A percentile compares a stretch with the other conserved stretches of the same genome.
These are phyloP conservation scores for Oryzias javanicus DNA, from an alignment of 2,113 vertebrate genomes.

Conservation along the genomic window DNA sequence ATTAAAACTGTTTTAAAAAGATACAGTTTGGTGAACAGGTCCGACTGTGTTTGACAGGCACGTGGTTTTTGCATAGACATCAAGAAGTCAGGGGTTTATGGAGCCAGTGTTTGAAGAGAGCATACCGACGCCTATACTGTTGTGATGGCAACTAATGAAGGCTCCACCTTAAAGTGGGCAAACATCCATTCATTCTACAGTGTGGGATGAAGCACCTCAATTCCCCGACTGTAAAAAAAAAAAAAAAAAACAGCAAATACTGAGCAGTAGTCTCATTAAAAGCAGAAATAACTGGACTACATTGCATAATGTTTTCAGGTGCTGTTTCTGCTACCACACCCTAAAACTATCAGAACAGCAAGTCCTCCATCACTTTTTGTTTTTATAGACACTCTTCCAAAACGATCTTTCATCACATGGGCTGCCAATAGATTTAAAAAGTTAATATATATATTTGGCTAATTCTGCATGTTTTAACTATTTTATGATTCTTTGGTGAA, in stretches of 20 bases:
- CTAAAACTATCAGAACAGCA: background rate
- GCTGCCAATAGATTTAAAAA: constrained; percentile 4
- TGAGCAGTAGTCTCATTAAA: constrained; percentile 7
- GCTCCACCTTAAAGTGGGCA: too few relatives aligned
- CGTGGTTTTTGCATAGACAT: too few relatives aligned
- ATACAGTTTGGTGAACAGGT: background rate
- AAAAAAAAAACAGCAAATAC: background rate
- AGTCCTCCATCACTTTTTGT: background rate
- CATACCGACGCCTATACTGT: too few relatives aligned
- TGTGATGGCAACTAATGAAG: too few relatives aligned
- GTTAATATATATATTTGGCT: background rate
- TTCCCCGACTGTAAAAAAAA: too few relatives aligned
- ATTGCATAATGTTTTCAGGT: constrained; percentile 5
- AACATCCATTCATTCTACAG: background rate
- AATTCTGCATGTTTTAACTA: constrained; percentile 10
- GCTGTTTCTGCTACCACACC: background rate
- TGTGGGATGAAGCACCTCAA: too few relatives aligned
- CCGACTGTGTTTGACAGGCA: too few relatives aligned
- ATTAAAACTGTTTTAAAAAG: constrained; percentile 57
- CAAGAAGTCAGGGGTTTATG: too few relatives aligned
- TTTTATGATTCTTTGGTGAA: constrained; percentile 13
- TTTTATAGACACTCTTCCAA: background rate
- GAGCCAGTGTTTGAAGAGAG: too few relatives aligned
- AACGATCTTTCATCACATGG: background rate
- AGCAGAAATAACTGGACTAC: background rate